Base-by-base conservation (phyloP, 2,113 vertebrate genomes). In the Orientallactaga bullata region DNA sequence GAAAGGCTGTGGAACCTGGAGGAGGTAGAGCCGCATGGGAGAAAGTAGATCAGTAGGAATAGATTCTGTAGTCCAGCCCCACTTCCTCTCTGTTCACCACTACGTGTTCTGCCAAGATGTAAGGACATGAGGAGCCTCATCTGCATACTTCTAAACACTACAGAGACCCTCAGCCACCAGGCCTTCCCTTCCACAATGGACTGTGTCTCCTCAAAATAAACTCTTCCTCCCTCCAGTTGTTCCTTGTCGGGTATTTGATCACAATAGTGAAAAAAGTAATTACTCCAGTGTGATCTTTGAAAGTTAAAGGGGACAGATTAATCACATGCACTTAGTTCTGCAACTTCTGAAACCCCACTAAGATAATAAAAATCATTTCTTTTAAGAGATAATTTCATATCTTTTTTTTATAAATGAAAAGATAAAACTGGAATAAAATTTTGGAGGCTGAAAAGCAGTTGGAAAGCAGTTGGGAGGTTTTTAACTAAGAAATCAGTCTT, bases 321-420 rank as follows among this genome's bases (percentile, higher is more conserved):
- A 93, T 47, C 76, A 80, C 20, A 60, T 8, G 51, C 11, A 47
- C n/a, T 93, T 71, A 74, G 30, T 65, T 87, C 47, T 94, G 66
- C 37, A 79, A 26, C 42, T 13, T 69, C 35, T 91, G 58, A 39
- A 88, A 66, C 28, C 35, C 63, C 28, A 85, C 68, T 73, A 58
- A 92, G 72, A 85, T 35, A 78, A 74, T 42, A 58, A 37, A 83
- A 92, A 83, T 73, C 0, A 55, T 88, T 85, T 90, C 35, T 76
- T 95, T 89, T 88, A 51, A 86, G 74, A 28, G 17, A 51, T 83
- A 77, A 85, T 24, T 39, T n/a, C 21, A 42, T 69, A 79, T 4
- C 17, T 88, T 78, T 39, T 39, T 69, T 32, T 32, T 39, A 61
- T 63, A 94, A 88, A 16, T 77, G 42, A 85, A 94, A 90, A 28